Evolutionary conservation across 2,888 invertebrate genomes (phyloP), one percentile per base, ranked within the genome.

Genomic region (Hirtodrosophila trivittata): DNA sequence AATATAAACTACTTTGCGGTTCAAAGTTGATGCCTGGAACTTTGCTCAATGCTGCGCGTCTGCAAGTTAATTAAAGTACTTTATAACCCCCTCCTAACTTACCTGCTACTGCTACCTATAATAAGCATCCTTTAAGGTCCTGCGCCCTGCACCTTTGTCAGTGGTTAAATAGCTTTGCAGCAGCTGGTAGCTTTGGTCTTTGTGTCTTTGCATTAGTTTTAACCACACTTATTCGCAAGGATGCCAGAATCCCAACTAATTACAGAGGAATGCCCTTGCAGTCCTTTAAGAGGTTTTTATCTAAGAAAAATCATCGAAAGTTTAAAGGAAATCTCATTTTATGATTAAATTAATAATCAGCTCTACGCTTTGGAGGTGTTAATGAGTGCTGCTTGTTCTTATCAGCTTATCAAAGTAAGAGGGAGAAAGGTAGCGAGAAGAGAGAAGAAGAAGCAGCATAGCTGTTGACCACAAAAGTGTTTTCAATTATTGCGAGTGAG

Each of bases 11-110:
- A 68, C 81, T 70, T 77, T 84, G 87, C 69, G 84, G 86, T 84
- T 87, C 84, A 84, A 87, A 84, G 84, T 84, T 87, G 86, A 86
- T 80, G 86, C 63, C 77, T 72, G 64, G 66, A 87, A 63, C 65
- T 83, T 82, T 69, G 50, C 73, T 75, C 68, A 77, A 75, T 68
- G 68, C 55, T 71, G 32, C 63, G 65, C 80, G 73, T 76, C 77
- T 80, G 75, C 81, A 78, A 83, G 87, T 87, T 84, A 87, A 84
- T 83, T 83, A 87, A 83, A 87, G 81, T 87, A 72, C 81, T 87
- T 80, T 78, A 83, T 86, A 76, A 63, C 77, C 4, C 6, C 12
- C 21, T 8, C 14, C 3, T 2, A 10, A 21, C 5, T 1, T 7
- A 14, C 13, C 1, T 10, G 2, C 9, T 3, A 6, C 16, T 32